Base-by-base conservation (phyloP, 2,888 invertebrate genomes). In the Plemyria rubiginata region DNA sequence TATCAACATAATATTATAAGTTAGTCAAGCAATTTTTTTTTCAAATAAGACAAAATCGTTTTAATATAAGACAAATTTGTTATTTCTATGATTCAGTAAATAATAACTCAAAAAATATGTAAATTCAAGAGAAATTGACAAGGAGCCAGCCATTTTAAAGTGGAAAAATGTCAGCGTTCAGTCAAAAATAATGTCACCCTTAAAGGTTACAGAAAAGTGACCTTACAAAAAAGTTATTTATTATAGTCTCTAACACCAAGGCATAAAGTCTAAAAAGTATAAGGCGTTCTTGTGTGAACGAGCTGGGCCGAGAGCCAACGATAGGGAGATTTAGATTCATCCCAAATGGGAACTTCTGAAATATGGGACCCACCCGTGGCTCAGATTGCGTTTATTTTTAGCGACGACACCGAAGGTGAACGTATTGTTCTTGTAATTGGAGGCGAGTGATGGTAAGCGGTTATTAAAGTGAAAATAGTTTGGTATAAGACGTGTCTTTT, bases 301-400 rank as follows among this genome's bases (percentile, higher is more conserved):
- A 63, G 55, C 67, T 74, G 81, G 85, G 84, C 79, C 73, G 59
- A 53, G 76, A 82, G 85, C 85, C 87, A 88, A 81, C 74, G 78
- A 81, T 82, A 80, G 75, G 71, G 77, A 82, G 83, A 87, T 88
- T 86, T 84, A 85, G 81, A 84, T 81, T 81, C 80, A 81, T 81
- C 78, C 82, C 75, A 61, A 82, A 80, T 74, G 77, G 78, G 72
- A 70, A 71, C 73, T 71, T 72, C 78, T 84, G 79, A 84, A 80
- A 84, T 84, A 85, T 85, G 79, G 78, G 72, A 62, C 68, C 71
- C 81, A 79, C 71, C 75, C 78, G 80, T 77, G 81, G 77, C 76
- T 77, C 74, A 75, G 80, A 79, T 79, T 68, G 73, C 70, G 70
- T 75, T 75, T 82, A 78, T 82, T 81, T 82, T 81, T 78, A 74